A percentile compares a stretch with the other conserved stretches of the same genome.
These are phyloP conservation scores for Drosophila nannoptera DNA, from an alignment of 1,140 invertebrate genomes.

Conservation along the genomic window DNA sequence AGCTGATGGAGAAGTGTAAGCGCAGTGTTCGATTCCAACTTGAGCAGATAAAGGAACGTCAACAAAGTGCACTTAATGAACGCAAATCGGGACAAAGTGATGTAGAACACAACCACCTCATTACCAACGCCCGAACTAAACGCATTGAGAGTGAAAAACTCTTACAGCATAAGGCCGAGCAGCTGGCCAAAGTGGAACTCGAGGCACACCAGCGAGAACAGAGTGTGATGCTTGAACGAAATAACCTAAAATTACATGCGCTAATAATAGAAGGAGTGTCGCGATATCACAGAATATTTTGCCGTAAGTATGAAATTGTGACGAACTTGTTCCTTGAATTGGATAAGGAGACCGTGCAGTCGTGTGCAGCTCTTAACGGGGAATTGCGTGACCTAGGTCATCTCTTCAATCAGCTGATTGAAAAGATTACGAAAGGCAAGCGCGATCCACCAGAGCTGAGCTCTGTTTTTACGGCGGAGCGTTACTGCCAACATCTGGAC, in stretches of 20 bases:
- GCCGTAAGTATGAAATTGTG: slow-evolving; percentile 58
- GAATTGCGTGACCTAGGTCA: slow-evolving; percentile 60
- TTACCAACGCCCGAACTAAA: background rate
- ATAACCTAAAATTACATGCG: slow-evolving; percentile 56
- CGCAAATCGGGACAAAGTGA: slow-evolving; percentile 1
- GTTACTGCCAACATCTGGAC: slow-evolving; percentile 44
- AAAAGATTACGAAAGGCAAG: slow-evolving; percentile 42
- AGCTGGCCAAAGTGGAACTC: slow-evolving; percentile 47
- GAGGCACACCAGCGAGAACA: slow-evolving; percentile 52
- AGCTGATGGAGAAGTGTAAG: slow-evolving; percentile 54
- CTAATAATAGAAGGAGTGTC: slow-evolving; percentile 61
- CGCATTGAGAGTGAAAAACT: slow-evolving; percentile 36
- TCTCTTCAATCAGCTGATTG: slow-evolving; percentile 60
- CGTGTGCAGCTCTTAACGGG: slow-evolving; percentile 54
- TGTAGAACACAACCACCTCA: background rate
- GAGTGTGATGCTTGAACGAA: slow-evolving; percentile 33
- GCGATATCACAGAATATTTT: slow-evolving; percentile 60
- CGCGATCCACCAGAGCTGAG: slow-evolving; percentile 48
- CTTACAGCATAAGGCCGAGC: slow-evolving; percentile 50
- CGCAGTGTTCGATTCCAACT: slow-evolving; percentile 53
- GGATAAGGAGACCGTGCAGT: slow-evolving; percentile 58
- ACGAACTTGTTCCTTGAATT: slow-evolving; percentile 54
- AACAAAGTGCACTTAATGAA: slow-evolving; percentile 18
- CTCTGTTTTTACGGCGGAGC: slow-evolving; percentile 59
- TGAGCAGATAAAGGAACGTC: slow-evolving; percentile 49